Evolutionary conservation across 2,888 invertebrate genomes (phyloP).

Genomic region (Branchinecta sandiegonensis): DNA sequence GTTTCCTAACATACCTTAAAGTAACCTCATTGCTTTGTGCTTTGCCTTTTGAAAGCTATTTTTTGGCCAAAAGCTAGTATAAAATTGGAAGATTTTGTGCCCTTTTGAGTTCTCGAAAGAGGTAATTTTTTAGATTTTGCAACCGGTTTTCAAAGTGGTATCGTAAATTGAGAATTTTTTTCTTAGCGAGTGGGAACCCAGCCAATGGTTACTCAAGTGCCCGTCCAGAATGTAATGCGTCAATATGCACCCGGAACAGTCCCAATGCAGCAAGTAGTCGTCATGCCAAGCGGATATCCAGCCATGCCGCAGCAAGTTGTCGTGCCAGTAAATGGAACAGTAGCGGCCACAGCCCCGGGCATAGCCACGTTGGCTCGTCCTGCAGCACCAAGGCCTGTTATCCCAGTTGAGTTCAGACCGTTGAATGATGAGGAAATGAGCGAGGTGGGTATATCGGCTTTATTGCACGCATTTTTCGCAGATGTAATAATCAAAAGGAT

Average conservation of each 20-base stretch:
- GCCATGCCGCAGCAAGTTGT: conserved; percentile 17
- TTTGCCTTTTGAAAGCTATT: too few relatives aligned
- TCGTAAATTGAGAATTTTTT: not conserved
- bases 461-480: not conserved
- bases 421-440: conserved; percentile 23
- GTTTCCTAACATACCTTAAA: too few relatives aligned
- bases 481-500: too few relatives aligned
- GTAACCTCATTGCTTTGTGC: too few relatives aligned
- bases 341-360: conserved; percentile 17
- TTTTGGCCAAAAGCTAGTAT: too few relatives aligned
- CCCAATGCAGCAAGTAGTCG: conserved; percentile 16
- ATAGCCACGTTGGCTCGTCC: not conserved
- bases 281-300: conserved; percentile 6
- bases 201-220: conserved; percentile 14
- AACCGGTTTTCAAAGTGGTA: not conserved
- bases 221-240: not conserved
- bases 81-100: not conserved
- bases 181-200: not conserved
- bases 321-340: conserved; percentile 15
- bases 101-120: not conserved
- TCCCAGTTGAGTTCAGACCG: conserved; percentile 16
- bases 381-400: conserved; percentile 10
- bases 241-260: conserved; percentile 15
- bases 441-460: conserved; percentile 20
- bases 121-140: not conserved